Evolutionary conservation across 2,797 vertebrate species (phyloP).

Genomic region (Gymnoscopelus braueri): DNA sequence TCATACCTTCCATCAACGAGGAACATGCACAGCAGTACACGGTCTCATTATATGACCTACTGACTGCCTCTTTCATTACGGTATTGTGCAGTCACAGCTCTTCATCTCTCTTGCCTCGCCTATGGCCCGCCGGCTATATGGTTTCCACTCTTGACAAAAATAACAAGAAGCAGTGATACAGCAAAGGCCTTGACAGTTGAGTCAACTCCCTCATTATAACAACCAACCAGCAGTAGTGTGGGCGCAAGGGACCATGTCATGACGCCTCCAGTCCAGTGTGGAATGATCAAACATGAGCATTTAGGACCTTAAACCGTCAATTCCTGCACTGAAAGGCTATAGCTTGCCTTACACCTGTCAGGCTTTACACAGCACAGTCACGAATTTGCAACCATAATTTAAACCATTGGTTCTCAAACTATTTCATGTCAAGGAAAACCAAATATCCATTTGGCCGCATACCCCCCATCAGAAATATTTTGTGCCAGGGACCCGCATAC

Average conservation of each 20-base stretch:
- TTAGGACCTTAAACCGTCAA: neutral
- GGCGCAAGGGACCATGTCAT: neutral
- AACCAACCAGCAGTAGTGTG: constrained; percentile 27
- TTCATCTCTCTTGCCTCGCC: constrained; percentile 41
- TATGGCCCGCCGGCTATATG: constrained; percentile 63
- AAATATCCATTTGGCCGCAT: no score
- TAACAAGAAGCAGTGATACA: constrained; percentile 75
- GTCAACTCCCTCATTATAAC: constrained; percentile 10
- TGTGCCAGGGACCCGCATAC: no score
- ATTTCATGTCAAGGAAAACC: no score
- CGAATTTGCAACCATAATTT: no score
- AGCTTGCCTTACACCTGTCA: no score
- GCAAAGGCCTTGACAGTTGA: constrained; percentile 45
- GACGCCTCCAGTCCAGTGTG: neutral
- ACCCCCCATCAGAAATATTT: no score
- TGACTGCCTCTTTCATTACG: constrained; percentile 30
- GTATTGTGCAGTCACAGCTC: constrained; percentile 32
- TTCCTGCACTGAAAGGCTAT: no score
- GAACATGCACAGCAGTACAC: neutral
- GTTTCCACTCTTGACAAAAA: constrained; percentile 82
- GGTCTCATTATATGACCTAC: neutral
- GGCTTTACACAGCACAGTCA: no score
- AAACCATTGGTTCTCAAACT: no score
- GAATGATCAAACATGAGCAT: neutral
- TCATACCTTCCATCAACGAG: neutral